Evolutionary conservation across 2,888 invertebrate genomes (phyloP), one percentile per base, ranked within the genome.

Genomic region (Cryptus viduatorius): DNA sequence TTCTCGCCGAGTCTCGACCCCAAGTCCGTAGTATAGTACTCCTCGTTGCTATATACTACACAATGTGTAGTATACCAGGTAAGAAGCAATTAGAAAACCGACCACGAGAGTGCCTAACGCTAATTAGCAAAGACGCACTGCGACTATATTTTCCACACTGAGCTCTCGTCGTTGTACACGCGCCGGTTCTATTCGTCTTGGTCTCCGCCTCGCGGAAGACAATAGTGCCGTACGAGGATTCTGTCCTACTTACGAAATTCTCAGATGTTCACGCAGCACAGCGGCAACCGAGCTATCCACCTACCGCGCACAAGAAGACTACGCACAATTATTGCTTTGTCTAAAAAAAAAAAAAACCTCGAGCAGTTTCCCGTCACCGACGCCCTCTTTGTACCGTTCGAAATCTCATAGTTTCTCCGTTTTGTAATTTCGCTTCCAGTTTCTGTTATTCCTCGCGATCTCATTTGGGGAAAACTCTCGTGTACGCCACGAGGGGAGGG

Each of bases 341-440:
- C 65, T 65, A 14, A 16, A 10, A 16, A 14, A 37, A 37, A 37
- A 37, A 7, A 37, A 48, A 0, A 16, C n/a, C n/a, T n/a, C 10
- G 44, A 12, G 67, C n/a, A 19, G 10, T 59, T 16, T 68, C 42
- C 46, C 14, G 37, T 19, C 64, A 24, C 48, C 31, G 46, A 71
- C 56, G 53, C 42, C 56, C n/a, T 19, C 44, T 78, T 29, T 31
- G 24, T 75, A 64, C 31, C 44, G 50, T 61, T 61, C 31, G 64
- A 75, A 48, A 75, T 83, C 75, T 68, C 79, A 83, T 73, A 83
- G 79, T 83, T 83, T 83, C 83, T 75, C 83, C 73, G 68, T 79
- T 83, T 75, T 50, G 79, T 50, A 65, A 75, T 76, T 77, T 78
- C 42, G 50, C 29, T 81, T 81, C 8, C 7, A 37, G 37, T 37